These are phyloP conservation scores for Pholis gunnellus DNA, from an alignment of 2,113 vertebrate genomes.

Conservation along the genomic window DNA sequence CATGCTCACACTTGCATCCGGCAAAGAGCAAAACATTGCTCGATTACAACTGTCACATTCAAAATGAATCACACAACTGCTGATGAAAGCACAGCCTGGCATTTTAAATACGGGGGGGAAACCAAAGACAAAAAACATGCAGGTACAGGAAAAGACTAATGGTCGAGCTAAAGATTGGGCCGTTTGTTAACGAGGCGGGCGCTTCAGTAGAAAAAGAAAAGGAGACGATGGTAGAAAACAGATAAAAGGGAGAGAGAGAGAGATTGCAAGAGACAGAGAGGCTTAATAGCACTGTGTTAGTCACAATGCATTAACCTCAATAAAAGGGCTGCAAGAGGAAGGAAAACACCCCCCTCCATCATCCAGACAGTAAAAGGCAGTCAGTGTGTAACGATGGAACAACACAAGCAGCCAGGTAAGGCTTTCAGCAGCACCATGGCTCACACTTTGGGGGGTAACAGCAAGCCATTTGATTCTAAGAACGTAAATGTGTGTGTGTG, in stretches of 20 bases:
- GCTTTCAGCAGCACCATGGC: slow-evolving; percentile 55
- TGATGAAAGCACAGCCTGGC: neutral
- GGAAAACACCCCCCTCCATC: slow-evolving; percentile 41
- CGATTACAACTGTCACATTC: neutral
- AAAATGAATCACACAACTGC: neutral
- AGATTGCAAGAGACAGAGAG: slow-evolving; percentile 34
- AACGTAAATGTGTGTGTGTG: slow-evolving; percentile 1
- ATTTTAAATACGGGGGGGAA: neutral
- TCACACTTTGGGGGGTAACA: slow-evolving; percentile 43
- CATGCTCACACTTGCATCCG: neutral
- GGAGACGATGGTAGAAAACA: slow-evolving; percentile 13
- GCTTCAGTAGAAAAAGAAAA: slow-evolving; percentile 33
- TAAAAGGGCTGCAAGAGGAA: slow-evolving; percentile 48
- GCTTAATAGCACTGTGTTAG: slow-evolving; percentile 61
- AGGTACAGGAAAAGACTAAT: slow-evolving; percentile 35
- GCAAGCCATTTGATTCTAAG: slow-evolving; percentile 2
- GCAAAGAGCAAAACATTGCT: neutral
- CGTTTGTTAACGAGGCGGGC: slow-evolving; percentile 89
- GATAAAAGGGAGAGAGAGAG: slow-evolving; percentile 20
- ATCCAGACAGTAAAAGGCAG: slow-evolving; percentile 62
- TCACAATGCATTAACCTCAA: slow-evolving; percentile 74
- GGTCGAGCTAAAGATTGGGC: slow-evolving; percentile 88
- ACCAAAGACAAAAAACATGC: neutral
- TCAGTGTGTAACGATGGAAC: slow-evolving; percentile 40
- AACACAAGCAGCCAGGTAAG: slow-evolving; percentile 56